Base-by-base conservation (phyloP, 2,888 invertebrate genomes). In the Cheilosia variabilis region DNA sequence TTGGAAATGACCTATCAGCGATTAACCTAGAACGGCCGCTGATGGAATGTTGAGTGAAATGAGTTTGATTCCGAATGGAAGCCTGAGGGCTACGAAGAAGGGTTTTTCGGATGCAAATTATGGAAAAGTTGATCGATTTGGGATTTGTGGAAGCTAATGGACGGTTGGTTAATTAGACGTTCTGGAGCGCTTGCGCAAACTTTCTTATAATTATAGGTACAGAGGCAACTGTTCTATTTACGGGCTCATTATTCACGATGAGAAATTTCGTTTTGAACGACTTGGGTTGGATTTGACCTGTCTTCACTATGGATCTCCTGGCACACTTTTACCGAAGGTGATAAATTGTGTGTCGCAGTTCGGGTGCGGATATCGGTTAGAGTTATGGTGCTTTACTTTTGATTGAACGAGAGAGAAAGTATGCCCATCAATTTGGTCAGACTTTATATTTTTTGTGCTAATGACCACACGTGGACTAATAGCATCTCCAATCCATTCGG, bases 1-100 rank as follows among this genome's bases (percentile, higher is more conserved):
- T 65, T 52, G 60, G 57, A 79, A 43, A 58, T 77, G 57, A 66
- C 6, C 69, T 66, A 41, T 75, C 22, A 71, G 80, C 65, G 65
- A 71, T 84, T 80, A 80, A 66, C 75, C 80, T 53, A 76, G 52
- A 65, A 77, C 53, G 10, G 37, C 37, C 31, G 19, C 15, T 34
- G 43, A 19, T 53, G 69, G 27, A 41, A 47, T 65, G 13, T 34
- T 24, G 17, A 24, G 31, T 55, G 43, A n/a, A 45, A 37, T 37
- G 31, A 10, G 15, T 52, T 52, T 27, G 15, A 5, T 52, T 24
- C 4, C 15, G 52, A 52, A n/a, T 19, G 50, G 22, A 50, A 22
- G 24, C 50, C 50, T 50, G 15, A 27, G 24, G 52, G 52, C 15
- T 5, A 13, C 10, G 15, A 15, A 10, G 27, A 47, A 63, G 55